Conservation (phyloP, 2,113 vertebrate species). For the Proteles cristata region DNA sequence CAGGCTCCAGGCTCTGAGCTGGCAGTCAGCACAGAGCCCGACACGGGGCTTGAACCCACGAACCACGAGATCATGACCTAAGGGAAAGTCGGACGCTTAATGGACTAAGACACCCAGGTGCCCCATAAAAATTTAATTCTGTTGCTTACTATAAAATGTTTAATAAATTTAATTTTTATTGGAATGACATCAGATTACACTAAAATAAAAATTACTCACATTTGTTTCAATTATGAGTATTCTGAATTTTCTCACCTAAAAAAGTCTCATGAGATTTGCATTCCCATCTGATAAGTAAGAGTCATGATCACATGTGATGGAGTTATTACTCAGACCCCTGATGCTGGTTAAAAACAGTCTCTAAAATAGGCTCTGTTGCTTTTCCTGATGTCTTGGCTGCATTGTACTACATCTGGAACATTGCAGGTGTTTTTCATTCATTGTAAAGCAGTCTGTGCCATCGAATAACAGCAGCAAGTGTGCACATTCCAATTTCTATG, state of each 20-base stretch:
- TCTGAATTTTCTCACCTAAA: slow-evolving; percentile 52
- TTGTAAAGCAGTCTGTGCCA: slow-evolving; percentile 8
- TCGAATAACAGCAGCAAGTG: not conserved
- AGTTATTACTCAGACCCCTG: slow-evolving; percentile 8
- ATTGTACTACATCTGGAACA: slow-evolving; percentile 8
- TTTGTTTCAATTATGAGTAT: slow-evolving; percentile 38
- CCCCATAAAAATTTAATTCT: slow-evolving; percentile 30
- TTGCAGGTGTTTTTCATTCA: slow-evolving; percentile 42
- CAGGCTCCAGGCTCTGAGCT: too few relatives aligned
- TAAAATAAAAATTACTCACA: slow-evolving; percentile 61
- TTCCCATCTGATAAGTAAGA: slow-evolving; percentile 34
- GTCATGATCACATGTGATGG: slow-evolving; percentile 38
- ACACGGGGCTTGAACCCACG: too few relatives aligned
- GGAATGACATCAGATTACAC: slow-evolving; percentile 44
- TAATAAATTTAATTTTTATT: slow-evolving; percentile 47
- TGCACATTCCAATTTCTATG: not conserved
- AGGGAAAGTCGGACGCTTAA: too few relatives aligned
- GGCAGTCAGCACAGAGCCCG: too few relatives aligned
- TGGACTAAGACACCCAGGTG: too few relatives aligned
- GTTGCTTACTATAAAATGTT: slow-evolving; percentile 5
- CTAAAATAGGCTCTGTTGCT: slow-evolving; percentile 7
- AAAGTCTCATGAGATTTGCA: slow-evolving; percentile 10
- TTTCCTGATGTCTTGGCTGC: not conserved
- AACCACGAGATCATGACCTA: too few relatives aligned
- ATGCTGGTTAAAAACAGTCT: not conserved